A percentile compares a stretch with the other conserved stretches of the same genome.
Evolutionary conservation across 1,140 invertebrate genomes (phyloP).

Genomic region (Listronotus bonariensis): DNA sequence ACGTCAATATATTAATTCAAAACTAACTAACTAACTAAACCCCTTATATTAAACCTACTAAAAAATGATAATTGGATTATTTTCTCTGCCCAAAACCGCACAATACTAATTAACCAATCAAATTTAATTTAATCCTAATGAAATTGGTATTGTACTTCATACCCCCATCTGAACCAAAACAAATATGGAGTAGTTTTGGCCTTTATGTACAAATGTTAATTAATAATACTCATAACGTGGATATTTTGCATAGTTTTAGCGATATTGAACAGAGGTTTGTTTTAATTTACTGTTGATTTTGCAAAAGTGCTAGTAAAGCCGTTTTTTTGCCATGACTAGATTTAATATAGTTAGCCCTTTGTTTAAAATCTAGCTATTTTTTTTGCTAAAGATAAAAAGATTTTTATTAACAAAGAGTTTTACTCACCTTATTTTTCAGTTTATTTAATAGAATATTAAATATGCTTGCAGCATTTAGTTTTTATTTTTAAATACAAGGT

Average conservation of each 20-base stretch:
- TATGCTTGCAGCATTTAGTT: too few relatives aligned
- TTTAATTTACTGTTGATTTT: neutral
- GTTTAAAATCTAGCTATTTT: too few relatives aligned
- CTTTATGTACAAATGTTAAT: constrained; percentile 11
- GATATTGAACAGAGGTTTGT: neutral
- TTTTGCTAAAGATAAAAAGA: too few relatives aligned
- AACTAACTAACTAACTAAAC: too few relatives aligned
- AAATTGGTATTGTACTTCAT: constrained; percentile 2
- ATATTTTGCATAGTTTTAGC: constrained; percentile 4
- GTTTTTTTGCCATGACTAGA: neutral
- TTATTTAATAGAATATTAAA: too few relatives aligned
- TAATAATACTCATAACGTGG: constrained; percentile 6
- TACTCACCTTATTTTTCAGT: too few relatives aligned
- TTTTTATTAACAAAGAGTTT: too few relatives aligned
- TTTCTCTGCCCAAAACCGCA: constrained; percentile 2
- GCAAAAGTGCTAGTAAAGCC: neutral
- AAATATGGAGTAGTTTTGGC: constrained; percentile 3
- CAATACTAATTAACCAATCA: constrained; percentile 24
- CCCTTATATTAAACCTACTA: too few relatives aligned
- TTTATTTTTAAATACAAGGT: too few relatives aligned
- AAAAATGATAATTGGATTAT: constrained; percentile 19
- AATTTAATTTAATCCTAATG: constrained; percentile 20
- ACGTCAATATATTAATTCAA: too few relatives aligned
- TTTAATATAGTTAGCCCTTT: too few relatives aligned
- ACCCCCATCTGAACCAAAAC: constrained; percentile 2